Percentiles rank a stretch among this genome's conserved stretches.
These are phyloP conservation scores for Phalanger gymnotis DNA, from an alignment of 2,797 vertebrate genomes.

Conservation along the genomic window DNA sequence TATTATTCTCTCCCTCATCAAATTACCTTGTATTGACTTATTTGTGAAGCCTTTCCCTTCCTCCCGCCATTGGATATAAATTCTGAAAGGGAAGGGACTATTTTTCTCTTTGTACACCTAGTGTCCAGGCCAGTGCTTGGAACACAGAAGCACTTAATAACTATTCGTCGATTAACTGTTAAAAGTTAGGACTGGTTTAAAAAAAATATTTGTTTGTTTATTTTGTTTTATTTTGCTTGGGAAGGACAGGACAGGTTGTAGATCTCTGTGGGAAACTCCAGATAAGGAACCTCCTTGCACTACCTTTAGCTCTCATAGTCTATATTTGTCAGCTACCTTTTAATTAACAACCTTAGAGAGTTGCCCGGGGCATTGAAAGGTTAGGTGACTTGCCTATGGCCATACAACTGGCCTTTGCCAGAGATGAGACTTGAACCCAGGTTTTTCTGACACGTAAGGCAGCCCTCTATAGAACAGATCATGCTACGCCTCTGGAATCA, in stretches of 20 bases:
- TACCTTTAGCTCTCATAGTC: no score
- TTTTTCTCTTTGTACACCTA: neutral
- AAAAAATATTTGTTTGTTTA: neutral
- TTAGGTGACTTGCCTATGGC: constrained; percentile 3
- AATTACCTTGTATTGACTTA: neutral
- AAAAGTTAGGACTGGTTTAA: neutral
- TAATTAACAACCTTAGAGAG: neutral
- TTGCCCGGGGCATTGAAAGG: constrained; percentile 12
- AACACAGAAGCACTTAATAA: neutral
- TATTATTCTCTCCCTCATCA: neutral
- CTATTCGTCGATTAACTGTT: neutral
- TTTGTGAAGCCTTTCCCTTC: neutral
- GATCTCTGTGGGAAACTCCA: neutral
- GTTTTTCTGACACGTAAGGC: neutral
- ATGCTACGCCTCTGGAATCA: neutral
- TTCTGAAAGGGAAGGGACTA: neutral
- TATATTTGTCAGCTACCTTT: neutral
- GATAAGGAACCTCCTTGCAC: neutral
- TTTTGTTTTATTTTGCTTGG: neutral
- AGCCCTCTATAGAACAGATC: neutral
- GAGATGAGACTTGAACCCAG: neutral
- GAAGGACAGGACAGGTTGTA: neutral
- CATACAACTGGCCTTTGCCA: neutral
- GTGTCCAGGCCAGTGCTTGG: neutral
- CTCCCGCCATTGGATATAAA: neutral